These are phyloP conservation scores for Palythoa heliodiscus DNA, from an alignment of 92 coral and sea anemone genomes.

Conservation along the genomic window DNA sequence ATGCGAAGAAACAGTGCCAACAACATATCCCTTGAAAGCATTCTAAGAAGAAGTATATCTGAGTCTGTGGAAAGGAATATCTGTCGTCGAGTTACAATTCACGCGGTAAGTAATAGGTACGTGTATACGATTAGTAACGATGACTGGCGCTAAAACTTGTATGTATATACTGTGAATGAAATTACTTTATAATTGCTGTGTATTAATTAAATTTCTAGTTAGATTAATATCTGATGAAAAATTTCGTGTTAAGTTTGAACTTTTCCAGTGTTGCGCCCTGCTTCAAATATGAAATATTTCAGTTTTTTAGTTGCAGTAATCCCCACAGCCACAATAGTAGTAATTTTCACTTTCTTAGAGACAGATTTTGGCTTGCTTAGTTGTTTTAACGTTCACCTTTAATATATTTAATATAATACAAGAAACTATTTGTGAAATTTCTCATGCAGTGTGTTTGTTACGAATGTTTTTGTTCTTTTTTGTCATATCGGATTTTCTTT, in stretches of 20 bases:
- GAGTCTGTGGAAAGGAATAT: slow-evolving; percentile 80
- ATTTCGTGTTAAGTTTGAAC: neutral
- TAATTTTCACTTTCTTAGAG: neutral
- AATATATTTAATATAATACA: neutral
- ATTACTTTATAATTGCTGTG: neutral
- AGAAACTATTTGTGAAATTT: neutral
- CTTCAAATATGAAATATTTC: neutral
- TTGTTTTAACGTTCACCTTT: neutral
- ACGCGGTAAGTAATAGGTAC: slow-evolving; percentile 57
- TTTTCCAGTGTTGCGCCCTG: neutral
- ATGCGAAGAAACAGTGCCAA: slow-evolving; percentile 9
- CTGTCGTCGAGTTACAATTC: slow-evolving; percentile 59
- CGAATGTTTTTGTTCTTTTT: neutral
- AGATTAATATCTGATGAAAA: neutral
- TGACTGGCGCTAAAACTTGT: neutral
- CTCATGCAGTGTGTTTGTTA: neutral
- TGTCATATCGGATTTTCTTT: neutral
- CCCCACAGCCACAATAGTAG: neutral
- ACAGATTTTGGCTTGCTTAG: neutral
- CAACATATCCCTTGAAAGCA: slow-evolving; percentile 44
- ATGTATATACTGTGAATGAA: neutral
- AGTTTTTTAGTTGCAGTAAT: neutral
- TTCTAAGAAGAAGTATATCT: slow-evolving; percentile 72
- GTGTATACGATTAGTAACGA: neutral
- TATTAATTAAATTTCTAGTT: neutral